Base-by-base conservation (phyloP, 2,797 vertebrate species). In the Sebastiscus tertius region DNA sequence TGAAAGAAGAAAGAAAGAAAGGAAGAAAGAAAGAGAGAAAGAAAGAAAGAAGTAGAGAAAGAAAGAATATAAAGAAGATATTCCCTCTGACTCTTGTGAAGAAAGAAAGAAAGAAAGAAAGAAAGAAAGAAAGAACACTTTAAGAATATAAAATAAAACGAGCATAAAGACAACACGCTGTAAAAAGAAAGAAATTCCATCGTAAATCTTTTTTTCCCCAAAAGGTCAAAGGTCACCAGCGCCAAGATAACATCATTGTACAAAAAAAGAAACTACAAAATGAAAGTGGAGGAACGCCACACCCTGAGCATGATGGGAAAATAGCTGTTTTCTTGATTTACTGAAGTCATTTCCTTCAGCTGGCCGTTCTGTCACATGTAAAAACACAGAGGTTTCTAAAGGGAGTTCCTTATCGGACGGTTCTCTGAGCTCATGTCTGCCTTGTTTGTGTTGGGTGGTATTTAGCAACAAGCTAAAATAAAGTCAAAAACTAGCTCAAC, bases 151-250 rank as follows among this genome's bases (percentile, higher is more conserved):
- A 36, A 36, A 36, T 36, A 36, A 36, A 18, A n/a, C 27, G 2
- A 64, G 1, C 1, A 0, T 7, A 20, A 9, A 49, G 46, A 49
- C 20, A 20, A 42, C 39, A 42, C 1, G 39, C 39, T 14, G 5
- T 14, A 42, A 42, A 49, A 12, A 1, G 13, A 64, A 8, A 52
- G 9, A 31, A 68, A 61, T 52, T 66, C 49, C 22, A 5, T 24
- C 77, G 58, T 88, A 76, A 89, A 84, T 85, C 69, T 83, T 62
- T 46, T 12, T 49, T 36, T 5, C 11, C 42, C 46, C 18, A 5
- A 27, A 11, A 72, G 83, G 80, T 87, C 84, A 90, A 74, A 90
- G 82, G 77, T 90, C 82, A 72, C 11, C 5, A 2, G 62, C 1
- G 55, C 64, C 11, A 0, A 5, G 22, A 75, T 67, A 72, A 77